Evolutionary conservation across 2,797 vertebrate genomes (phyloP), one percentile per base, ranked within the genome.

Genomic region (Pseudomugil gertrudae): DNA sequence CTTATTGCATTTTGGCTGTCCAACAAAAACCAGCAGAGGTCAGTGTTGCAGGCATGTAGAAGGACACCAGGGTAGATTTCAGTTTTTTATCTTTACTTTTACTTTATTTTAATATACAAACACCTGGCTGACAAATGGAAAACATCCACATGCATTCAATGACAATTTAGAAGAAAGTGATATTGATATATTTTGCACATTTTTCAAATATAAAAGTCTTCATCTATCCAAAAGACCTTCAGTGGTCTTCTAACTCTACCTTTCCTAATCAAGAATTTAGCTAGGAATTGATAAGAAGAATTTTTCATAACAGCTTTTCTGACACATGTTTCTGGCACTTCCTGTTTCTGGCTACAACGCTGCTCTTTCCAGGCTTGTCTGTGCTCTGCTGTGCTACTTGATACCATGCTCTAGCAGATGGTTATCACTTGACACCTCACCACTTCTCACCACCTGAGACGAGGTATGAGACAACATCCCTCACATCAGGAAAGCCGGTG

Each of bases 11-110:
- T 23, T 11, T 48, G 4, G 21, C 63, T 33, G 6, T 67, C 71
- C 33, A 51, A 6, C 15, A 43, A 72, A n/a, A n/a, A n/a, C n/a
- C 86, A 86, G 72, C 73, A 87, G 86, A 72, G 78, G 85, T 56
- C 87, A 82, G 80, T 57, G 50, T 63, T 36, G 58, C 4, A 17
- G 36, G 2, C 0, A 0, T 50, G 43, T 32, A 29, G 10, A n/a
- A 17, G 43, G 19, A 33, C 17, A 15, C 13, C 4, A 9, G 3
- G 7, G 1, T 43, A 45, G 0, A 70, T 53, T 15, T 24, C 1
- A 0, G 17, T 9, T 29, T 30, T 2, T 5, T 6, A 19, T 24
- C 17, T 11, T 21, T 9, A n/a, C 24, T 14, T 38, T 7, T 27
- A 38, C 13, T 19, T 5, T 15, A 3, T 52, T 27, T 40, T 33